These are phyloP conservation scores for Atrichornis clamosus DNA, from an alignment of 2,113 vertebrate genomes.

Conservation along the genomic window DNA sequence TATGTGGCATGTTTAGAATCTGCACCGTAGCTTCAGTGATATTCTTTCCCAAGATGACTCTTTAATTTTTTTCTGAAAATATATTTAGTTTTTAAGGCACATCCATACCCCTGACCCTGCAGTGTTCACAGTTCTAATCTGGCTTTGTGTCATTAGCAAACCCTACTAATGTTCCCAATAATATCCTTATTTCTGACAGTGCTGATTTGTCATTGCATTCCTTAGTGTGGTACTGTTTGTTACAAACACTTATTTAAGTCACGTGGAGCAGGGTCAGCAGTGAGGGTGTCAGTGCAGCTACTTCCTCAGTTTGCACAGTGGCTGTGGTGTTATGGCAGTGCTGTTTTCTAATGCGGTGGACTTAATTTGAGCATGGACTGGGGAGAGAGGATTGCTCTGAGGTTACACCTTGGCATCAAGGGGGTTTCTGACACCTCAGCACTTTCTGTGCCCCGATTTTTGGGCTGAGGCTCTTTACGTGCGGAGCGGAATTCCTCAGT, in stretches of 20 bases:
- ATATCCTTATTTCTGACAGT: not conserved
- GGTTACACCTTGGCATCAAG: not conserved
- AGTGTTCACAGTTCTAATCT: not conserved
- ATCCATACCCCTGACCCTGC: not conserved
- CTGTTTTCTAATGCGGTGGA: not conserved
- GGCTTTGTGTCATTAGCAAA: not conserved
- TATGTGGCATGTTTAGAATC: not conserved
- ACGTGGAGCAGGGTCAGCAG: not conserved
- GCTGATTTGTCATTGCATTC: not conserved
- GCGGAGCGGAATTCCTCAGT: not conserved
- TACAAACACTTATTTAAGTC: not conserved
- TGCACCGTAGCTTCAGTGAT: not conserved
- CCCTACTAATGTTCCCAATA: not conserved
- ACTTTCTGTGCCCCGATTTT: not conserved
- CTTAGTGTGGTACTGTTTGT: not conserved
- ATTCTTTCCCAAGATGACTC: not conserved
- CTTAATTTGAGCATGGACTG: not conserved
- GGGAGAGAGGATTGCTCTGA: not conserved
- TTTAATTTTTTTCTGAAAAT: not conserved
- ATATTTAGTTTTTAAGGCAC: not conserved
- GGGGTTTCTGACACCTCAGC: not conserved
- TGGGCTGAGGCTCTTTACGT: not conserved
- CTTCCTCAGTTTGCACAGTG: not conserved
- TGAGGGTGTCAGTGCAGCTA: not conserved
- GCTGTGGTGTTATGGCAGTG: not conserved